Conservation (phyloP, 2,888 invertebrate species). For the Xestia xanthographa region DNA sequence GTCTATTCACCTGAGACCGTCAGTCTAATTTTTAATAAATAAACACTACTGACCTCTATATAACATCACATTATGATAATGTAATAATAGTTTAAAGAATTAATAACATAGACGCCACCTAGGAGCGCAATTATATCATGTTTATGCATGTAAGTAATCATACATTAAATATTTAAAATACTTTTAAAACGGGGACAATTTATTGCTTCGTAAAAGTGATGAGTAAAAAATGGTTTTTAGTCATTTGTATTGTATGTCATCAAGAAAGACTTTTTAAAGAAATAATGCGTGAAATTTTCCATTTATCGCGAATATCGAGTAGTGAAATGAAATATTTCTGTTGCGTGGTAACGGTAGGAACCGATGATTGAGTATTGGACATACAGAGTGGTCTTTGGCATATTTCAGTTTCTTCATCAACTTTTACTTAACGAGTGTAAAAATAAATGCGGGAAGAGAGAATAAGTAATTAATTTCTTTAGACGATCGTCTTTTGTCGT, state of each 20-base stretch:
- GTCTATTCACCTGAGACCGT: not conserved
- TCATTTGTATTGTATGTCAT: slow-evolving; percentile 15
- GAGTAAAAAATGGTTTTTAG: slow-evolving; percentile 21
- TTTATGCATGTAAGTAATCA: slow-evolving; percentile 38
- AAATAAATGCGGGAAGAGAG: not conserved
- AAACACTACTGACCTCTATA: slow-evolving; percentile 27
- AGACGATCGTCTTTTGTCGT: not conserved
- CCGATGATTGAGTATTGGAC: slow-evolving; percentile 1
- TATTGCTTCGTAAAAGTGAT: slow-evolving; percentile 10
- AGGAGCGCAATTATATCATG: slow-evolving; percentile 36
- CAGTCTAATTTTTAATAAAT: slow-evolving; percentile 25
- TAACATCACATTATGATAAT: slow-evolving; percentile 37
- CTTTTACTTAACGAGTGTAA: slow-evolving; percentile 4
- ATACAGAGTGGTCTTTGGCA: slow-evolving; percentile 14
- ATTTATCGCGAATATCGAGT: slow-evolving; percentile 1
- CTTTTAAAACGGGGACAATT: slow-evolving; percentile 40
- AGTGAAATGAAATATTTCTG: slow-evolving; percentile 14
- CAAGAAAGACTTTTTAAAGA: not conserved
- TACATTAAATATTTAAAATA: slow-evolving; percentile 20
- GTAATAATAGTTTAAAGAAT: slow-evolving; percentile 41
- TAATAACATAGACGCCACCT: slow-evolving; percentile 37
- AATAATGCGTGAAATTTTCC: slow-evolving; percentile 1
- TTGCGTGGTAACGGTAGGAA: not conserved
- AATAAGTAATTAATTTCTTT: not conserved
- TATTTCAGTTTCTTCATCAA: slow-evolving; percentile 6